phyloP scores from a whole-genome alignment of 2,113 vertebrate genomes.

The Glaucidium brasilianum region DNA sequence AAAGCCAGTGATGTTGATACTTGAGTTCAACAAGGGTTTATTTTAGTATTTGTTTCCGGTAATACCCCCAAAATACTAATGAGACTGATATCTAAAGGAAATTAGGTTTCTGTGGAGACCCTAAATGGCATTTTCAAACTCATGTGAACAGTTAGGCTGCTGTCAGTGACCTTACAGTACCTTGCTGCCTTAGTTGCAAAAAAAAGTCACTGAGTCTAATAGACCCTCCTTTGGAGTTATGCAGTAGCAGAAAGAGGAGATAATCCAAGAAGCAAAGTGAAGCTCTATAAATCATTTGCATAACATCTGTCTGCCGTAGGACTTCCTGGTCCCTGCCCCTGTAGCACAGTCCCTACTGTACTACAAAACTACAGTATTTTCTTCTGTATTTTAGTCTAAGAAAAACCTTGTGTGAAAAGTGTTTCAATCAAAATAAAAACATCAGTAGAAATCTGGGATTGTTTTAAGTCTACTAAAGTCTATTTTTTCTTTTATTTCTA shows the following conservation, averaged over 20 bases:
- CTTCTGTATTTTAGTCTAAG: background rate
- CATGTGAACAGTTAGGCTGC: background rate
- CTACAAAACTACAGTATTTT: background rate
- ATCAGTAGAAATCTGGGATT: background rate
- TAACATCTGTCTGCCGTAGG: background rate
- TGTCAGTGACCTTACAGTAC: background rate
- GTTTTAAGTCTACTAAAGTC: background rate
- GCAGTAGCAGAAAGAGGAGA: background rate
- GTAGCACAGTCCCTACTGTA: no score
- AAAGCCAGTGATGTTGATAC: background rate
- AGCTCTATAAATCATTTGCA: background rate
- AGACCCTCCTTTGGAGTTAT: background rate
- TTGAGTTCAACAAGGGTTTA: background rate
- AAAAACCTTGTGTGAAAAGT: background rate
- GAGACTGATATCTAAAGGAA: background rate
- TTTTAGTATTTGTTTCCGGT: background rate
- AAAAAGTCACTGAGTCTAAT: background rate
- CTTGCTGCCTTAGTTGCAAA: background rate
- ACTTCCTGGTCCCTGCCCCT: background rate
- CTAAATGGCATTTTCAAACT: background rate
- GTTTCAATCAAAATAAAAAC: background rate
- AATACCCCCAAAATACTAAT: background rate
- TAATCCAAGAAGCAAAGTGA: background rate
- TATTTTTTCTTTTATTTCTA: background rate
- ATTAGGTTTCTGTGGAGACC: background rate